phyloP scores from a whole-genome alignment of 2,888 invertebrate species.

The Notodonta dromedarius region DNA sequence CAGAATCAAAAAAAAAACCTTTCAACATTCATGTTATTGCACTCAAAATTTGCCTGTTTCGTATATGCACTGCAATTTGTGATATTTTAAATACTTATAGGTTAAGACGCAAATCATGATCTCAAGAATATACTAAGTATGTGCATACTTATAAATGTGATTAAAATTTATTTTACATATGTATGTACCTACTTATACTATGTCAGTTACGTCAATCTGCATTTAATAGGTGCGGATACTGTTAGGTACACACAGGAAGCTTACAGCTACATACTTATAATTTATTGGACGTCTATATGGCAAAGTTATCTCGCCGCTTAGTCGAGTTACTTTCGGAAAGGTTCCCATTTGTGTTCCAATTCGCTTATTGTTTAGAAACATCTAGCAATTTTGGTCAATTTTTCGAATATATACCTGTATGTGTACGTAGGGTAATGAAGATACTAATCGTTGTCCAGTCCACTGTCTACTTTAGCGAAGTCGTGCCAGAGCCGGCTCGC shows the following conservation, averaged over 20 bases:
- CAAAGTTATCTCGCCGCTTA: slow-evolving; percentile 38
- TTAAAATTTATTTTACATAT: slow-evolving; percentile 68
- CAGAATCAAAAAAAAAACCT: slow-evolving; percentile 52
- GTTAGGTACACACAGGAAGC: neutral
- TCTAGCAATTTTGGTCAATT: slow-evolving; percentile 78
- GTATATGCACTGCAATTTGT: slow-evolving; percentile 85
- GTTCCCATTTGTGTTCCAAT: slow-evolving; percentile 36
- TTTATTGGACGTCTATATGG: slow-evolving; percentile 35
- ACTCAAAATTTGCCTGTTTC: slow-evolving; percentile 84
- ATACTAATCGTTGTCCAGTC: slow-evolving; percentile 66
- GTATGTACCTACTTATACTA: slow-evolving; percentile 49
- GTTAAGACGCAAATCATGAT: slow-evolving; percentile 78
- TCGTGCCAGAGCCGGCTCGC: slow-evolving; percentile 9
- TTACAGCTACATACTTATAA: slow-evolving; percentile 23
- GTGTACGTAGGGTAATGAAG: slow-evolving; percentile 66
- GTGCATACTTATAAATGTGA: slow-evolving; percentile 67
- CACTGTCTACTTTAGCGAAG: neutral
- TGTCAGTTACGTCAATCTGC: slow-evolving; percentile 57
- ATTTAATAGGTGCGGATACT: slow-evolving; percentile 59
- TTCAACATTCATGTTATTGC: slow-evolving; percentile 79
- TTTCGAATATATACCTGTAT: slow-evolving; percentile 62
- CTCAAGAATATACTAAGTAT: slow-evolving; percentile 75
- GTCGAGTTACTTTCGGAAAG: slow-evolving; percentile 28
- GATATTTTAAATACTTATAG: slow-evolving; percentile 83
- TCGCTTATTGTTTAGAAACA: slow-evolving; percentile 48